These are phyloP conservation scores for Aphaenogaster ashmeadi DNA, from an alignment of 1,140 invertebrate species.

Conservation along the genomic window DNA sequence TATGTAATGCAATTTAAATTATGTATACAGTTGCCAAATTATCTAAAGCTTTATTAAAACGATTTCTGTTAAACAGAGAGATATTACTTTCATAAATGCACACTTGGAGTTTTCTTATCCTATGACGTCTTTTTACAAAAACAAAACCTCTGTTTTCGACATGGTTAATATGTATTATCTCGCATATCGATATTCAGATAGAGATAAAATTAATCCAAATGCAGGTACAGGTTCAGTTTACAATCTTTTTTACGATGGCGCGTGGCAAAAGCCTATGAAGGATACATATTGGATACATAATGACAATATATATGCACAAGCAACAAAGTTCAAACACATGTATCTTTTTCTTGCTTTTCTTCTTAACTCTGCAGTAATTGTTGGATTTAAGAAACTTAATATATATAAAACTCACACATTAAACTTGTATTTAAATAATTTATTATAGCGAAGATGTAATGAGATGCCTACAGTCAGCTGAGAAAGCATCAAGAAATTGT, in stretches of 20 bases:
- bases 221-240: not conserved
- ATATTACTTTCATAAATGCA: conserved; percentile 32
- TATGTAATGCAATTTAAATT: conserved; percentile 12
- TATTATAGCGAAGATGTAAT: not conserved
- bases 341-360: not conserved
- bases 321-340: not conserved
- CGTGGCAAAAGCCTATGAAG: conserved; percentile 9
- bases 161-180: no score
- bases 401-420: not conserved
- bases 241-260: conserved; percentile 26
- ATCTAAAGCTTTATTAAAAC: not conserved
- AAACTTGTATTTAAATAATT: conserved; percentile 11
- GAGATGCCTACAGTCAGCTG: not conserved
- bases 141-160: not conserved
- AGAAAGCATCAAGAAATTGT: not conserved
- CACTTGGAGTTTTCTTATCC: not conserved
- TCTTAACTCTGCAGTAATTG: not conserved
- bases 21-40: not conserved
- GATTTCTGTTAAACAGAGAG: conserved; percentile 11
- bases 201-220: not conserved
- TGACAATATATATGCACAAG: not conserved
- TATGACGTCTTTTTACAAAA: not conserved
- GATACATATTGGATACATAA: conserved; percentile 22
- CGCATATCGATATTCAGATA: not conserved
- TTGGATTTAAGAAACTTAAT: not conserved